Percentiles rank a stretch among this genome's conserved stretches.
Evolutionary conservation across 2,113 vertebrate genomes (phyloP).

Genomic region (Laterallus jamaicensis): DNA sequence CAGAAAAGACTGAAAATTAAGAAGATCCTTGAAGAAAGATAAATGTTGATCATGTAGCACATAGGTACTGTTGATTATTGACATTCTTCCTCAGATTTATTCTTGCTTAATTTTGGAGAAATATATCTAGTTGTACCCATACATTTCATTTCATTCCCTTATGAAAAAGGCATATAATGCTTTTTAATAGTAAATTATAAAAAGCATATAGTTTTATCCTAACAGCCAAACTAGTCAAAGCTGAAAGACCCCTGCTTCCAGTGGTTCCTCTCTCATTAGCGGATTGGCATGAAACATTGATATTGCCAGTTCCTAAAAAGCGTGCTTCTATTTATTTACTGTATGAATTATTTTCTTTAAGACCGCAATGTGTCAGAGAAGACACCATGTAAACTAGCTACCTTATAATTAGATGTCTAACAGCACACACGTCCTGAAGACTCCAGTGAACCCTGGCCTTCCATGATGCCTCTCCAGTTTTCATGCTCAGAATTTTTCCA

Average conservation of each 20-base stretch:
- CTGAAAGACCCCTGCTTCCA: background rate
- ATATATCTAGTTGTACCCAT: background rate
- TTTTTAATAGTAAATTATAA: background rate
- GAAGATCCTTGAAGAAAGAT: background rate
- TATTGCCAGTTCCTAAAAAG: background rate
- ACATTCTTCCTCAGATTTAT: background rate
- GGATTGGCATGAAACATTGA: background rate
- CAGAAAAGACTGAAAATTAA: background rate
- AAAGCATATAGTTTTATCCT: background rate
- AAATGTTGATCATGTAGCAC: background rate
- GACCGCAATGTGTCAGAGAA: fast-evolving
- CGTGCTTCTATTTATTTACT: background rate
- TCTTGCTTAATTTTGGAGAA: background rate
- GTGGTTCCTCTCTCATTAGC: background rate
- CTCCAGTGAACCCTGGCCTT: background rate
- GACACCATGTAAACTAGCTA: background rate
- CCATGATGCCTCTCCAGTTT: background rate
- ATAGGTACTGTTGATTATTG: background rate
- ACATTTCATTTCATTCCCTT: background rate
- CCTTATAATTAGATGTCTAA: background rate
- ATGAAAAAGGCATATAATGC: background rate
- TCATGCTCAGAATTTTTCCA: background rate
- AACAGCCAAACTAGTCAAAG: background rate
- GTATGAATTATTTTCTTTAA: background rate
- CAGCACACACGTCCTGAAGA: fast-evolving